Conservation (phyloP, 2,797 vertebrate species). For the Tauraco hartlaubi region DNA sequence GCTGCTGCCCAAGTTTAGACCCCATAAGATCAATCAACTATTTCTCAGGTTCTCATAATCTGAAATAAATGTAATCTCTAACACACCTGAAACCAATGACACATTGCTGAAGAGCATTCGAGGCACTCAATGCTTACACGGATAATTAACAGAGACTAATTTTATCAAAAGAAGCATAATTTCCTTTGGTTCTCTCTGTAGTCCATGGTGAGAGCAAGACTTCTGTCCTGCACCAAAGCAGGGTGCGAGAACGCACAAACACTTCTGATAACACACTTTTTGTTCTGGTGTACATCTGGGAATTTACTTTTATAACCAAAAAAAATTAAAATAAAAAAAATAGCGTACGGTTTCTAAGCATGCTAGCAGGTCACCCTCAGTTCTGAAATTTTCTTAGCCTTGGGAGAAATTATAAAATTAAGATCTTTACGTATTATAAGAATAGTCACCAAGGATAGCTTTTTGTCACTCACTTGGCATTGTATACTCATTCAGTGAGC, state of each 20-base stretch:
- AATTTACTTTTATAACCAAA: not conserved
- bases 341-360: not conserved
- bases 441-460: not conserved
- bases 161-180: not conserved
- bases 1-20: not conserved
- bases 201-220: not conserved
- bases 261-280: not conserved
- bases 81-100: not conserved
- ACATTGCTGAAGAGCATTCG: not conserved
- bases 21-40: not conserved
- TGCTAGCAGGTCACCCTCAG: not conserved
- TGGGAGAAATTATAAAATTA: not conserved
- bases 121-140: not conserved
- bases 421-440: not conserved
- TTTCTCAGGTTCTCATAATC: not conserved
- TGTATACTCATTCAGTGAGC: not conserved
- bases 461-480: not conserved
- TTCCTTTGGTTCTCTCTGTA: not conserved
- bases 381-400: not conserved
- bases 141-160: not conserved
- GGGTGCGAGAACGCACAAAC: not conserved
- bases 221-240: not conserved
- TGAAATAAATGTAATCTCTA: not conserved
- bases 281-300: not conserved
- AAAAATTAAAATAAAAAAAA: no score